Evolutionary conservation across 2,113 vertebrate genomes (phyloP), one percentile per base, ranked within the genome.

Genomic region (Carlito syrichta): DNA sequence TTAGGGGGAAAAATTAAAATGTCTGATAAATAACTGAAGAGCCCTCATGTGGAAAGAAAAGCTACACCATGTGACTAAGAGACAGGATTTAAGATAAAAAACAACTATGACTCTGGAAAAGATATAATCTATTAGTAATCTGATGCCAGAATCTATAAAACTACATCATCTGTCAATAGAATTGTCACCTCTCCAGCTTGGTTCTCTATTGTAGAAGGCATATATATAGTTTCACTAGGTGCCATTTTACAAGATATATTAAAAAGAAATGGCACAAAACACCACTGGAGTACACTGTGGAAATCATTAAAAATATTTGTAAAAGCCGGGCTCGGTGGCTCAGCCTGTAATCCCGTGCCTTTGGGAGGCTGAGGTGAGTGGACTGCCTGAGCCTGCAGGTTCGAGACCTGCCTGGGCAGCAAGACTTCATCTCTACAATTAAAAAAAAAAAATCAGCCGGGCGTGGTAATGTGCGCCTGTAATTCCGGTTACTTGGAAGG

Each of bases 221-320:
- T 11, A 43, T 52, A 27, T 69, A 35, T 10, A 25, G 30, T 50
- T 77, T 85, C 16, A 13, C 19, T 30, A 30, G 76, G 58, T 30
- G 43, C 19, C 43, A 82, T 68, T 93, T 91, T 78, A 77, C 63
- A 69, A 71, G 8, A 54, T 14, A 17, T 45, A 56, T 85, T 58
- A n/a, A 86, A 77, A 81, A 63, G 38, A 88, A 94, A 63, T 1
- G 45, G 48, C 20, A 7, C 30, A 54, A 25, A 45, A 89, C 9
- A 85, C 20, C 82, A 52, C 22, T 30, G 62, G 19, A 60, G 62
- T 63, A 77, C 30, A 90, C 58, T 32, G n/a, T 86, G 30, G 14
- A 91, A 91, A 94, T 82, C 22, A 62, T 86, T 45, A 71, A 77
- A 35, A n/a, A n/a, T n/a, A n/a, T n/a, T n/a, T n/a, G n/a, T n/a